These are phyloP conservation scores for Phoxinus phoxinus DNA, from an alignment of 2,113 vertebrate genomes.

Conservation along the genomic window DNA sequence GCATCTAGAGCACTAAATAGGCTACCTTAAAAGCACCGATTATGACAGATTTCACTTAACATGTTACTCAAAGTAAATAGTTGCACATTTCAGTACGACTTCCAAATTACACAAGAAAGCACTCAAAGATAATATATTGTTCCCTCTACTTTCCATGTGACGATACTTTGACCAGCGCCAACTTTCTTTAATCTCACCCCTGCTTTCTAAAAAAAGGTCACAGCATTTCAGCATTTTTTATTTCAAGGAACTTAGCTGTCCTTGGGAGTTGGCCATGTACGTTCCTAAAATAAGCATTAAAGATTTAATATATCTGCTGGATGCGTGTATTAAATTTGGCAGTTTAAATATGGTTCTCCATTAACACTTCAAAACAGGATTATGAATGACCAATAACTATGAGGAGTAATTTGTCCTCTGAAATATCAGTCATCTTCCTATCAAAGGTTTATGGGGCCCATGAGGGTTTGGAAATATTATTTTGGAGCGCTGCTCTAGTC, in stretches of 20 bases:
- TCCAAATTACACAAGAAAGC: neutral
- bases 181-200: neutral
- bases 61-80: neutral
- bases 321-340: constrained; percentile 67
- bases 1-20: neutral
- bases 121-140: neutral
- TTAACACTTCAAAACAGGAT: constrained; percentile 67
- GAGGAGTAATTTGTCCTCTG: constrained; percentile 57
- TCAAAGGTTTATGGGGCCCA: constrained; percentile 64
- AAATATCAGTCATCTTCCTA: constrained; percentile 67
- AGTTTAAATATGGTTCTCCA: constrained; percentile 65
- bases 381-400: constrained; percentile 66
- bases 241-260: neutral
- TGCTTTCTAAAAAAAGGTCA: neutral
- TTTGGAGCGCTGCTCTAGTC: constrained; percentile 13
- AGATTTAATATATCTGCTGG: constrained; percentile 67
- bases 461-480: constrained; percentile 52
- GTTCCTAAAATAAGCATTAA: constrained; percentile 41
- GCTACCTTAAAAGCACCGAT: neutral
- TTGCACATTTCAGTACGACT: neutral
- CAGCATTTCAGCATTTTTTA: constrained; percentile 23
- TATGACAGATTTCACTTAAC: neutral
- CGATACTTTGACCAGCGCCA: neutral
- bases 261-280: constrained; percentile 38
- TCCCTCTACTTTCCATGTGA: neutral